Evolutionary conservation across 1,140 invertebrate genomes (phyloP), one percentile per base, ranked within the genome.

Genomic region (Manduca sexta): DNA sequence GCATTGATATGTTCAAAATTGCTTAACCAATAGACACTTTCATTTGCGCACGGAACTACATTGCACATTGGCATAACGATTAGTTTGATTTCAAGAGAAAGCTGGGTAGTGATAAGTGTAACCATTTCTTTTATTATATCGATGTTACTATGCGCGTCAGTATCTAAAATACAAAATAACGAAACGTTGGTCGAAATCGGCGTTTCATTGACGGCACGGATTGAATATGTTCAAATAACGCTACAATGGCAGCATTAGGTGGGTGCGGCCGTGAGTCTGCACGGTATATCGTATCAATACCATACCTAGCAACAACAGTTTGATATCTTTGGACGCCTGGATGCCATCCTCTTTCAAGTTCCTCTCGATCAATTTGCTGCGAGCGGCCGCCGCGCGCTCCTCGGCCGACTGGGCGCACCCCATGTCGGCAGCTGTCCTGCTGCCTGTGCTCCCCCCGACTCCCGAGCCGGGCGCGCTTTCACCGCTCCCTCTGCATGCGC

Each of bases 341-440:
- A 98, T 93, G 48, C 96, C 97, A 90, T 99, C 98, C 88, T 99
- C 97, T 89, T 99, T 99, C 61, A 99, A 89, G 87, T 97, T 97
- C 86, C 95, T 97, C 88, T 99, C 98, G 75, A 99, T 99, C 85
- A 95, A 92, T 88, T 96, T 97, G 88, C 95, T 98, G 78, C 97
- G 91, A 86, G 97, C 97, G 88, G 96, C 91, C 76, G 97, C 97
- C 73, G 95, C 95, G 88, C 97, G 90, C 89, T 99, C 97, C 88
- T 99, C 97, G 67, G 97, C 96, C 86, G 96, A 98, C 92, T 98
- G 95, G 83, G 97, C 96, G 91, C 97, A 99, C 88, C 98, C 97
- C 97, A 99, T 99, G 83, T 79, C 74, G 76, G 76, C 81, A 76
- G 72, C 69, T 74, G 74, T 78, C 63, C 61, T 66, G 69, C 60